Percentiles rank a stretch among this genome's conserved stretches.
These are phyloP conservation scores for Catonia carolina DNA, from an alignment of 2,888 invertebrate genomes.

Conservation along the genomic window DNA sequence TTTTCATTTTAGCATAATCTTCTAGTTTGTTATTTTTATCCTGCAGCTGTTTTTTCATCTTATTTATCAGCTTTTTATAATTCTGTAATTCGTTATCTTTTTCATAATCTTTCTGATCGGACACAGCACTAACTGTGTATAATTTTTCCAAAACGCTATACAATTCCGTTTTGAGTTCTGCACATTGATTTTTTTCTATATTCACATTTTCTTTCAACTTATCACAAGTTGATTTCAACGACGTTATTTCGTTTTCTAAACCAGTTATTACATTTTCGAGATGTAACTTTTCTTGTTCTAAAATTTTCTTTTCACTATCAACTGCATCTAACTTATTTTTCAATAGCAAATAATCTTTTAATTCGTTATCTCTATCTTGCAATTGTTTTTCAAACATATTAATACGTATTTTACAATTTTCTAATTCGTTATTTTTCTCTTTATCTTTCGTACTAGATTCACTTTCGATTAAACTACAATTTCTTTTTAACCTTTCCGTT, in stretches of 20 bases:
- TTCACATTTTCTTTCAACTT: conserved; percentile 5
- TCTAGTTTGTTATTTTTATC: background rate
- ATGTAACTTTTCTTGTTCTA: background rate
- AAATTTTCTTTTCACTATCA: background rate
- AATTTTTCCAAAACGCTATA: too few species aligned
- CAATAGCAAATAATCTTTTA: too few species aligned
- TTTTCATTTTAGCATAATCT: background rate
- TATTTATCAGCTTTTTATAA: background rate
- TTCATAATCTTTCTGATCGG: background rate
- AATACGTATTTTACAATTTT: background rate
- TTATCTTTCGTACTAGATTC: background rate
- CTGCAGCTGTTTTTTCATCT: background rate
- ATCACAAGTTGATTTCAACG: conserved; percentile 7
- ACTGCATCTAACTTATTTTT: too few species aligned
- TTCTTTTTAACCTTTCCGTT: too few species aligned
- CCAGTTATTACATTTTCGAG: background rate
- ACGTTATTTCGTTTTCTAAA: background rate
- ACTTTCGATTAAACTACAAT: too few species aligned
- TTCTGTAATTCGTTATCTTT: background rate
- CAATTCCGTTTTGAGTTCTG: background rate
- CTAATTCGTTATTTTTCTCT: background rate
- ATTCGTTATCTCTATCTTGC: background rate
- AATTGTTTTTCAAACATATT: background rate
- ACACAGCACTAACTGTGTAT: too few species aligned
- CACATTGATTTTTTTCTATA: background rate